Base-by-base conservation (phyloP, 2,113 vertebrate genomes). In the Brachionichthys hirsutus region DNA sequence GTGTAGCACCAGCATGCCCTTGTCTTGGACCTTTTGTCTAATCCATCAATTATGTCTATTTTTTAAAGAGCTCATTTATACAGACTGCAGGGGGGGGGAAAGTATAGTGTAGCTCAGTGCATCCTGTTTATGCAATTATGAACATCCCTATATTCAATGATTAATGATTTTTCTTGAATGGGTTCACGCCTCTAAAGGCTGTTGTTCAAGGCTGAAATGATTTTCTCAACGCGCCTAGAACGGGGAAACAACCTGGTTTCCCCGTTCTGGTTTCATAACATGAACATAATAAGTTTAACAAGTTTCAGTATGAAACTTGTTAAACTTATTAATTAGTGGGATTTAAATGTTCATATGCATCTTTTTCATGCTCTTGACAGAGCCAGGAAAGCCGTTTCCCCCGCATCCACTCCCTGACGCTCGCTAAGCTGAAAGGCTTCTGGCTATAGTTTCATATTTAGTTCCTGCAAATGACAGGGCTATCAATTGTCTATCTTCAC, bases 1-100 rank as follows among this genome's bases (percentile, higher is more conserved):
- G 36, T 70, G 70, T 50, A 54, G 59, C 75, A 59, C 75, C 70
- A 70, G 42, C 62, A 55, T 84, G 78, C 75, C 78, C 80, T 81
- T 83, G 77, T 58, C 61, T 71, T 64, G 70, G 77, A 86, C 86
- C 82, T 85, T 75, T 77, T 74, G 77, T 84, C 59, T 74, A 68
- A 51, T 55, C 53, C 85, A 87, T 90, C 85, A 77, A 84, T 86
- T 80, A 84, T 50, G 35, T 59, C 22, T 44, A 41, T 65, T 38
- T 59, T 80, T 80, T 78, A 71, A 45, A 64, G n/a, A n/a, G 73
- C 60, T 80, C 62, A 70, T 82, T 70, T 62, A 77, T 48, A 65
- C 66, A 57, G 74, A 66, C 60, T 69, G 57, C 24, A 64, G 52
- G 45, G 24, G 54, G 19, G 54, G 58, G 48, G 12, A n/a, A 22